Percentiles rank a stretch among this genome's conserved stretches.
Evolutionary conservation across 2,888 invertebrate species (phyloP).

Genomic region (Protodeltote pygarga): DNA sequence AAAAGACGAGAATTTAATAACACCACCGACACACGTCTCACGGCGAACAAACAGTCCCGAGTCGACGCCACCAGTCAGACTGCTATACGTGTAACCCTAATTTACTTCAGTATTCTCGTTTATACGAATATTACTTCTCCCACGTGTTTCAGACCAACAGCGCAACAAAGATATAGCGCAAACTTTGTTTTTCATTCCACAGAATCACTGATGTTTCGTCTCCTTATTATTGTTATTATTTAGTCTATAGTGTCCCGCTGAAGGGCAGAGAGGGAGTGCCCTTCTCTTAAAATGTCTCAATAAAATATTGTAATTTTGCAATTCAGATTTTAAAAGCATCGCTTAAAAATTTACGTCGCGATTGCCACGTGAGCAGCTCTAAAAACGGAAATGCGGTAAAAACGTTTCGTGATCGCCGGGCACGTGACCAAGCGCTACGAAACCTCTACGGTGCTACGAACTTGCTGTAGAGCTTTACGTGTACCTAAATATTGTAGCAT

Average conservation of each 20-base stretch:
- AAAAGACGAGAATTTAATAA: constrained; percentile 80
- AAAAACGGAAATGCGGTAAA: constrained; percentile 77
- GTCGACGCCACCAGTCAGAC: constrained; percentile 7
- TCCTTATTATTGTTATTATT: background rate
- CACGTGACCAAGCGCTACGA: constrained; percentile 69
- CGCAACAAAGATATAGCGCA: too few species aligned
- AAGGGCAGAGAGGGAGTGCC: too few species aligned
- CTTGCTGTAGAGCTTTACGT: constrained; percentile 14
- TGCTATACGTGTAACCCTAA: constrained; percentile 14
- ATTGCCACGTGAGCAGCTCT: constrained; percentile 61
- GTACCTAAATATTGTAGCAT: constrained; percentile 2
- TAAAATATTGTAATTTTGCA: constrained; percentile 17
- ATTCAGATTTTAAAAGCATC: constrained; percentile 40
- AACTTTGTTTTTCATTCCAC: background rate
- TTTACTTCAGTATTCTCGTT: constrained; percentile 5
- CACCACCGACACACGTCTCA: constrained; percentile 71
- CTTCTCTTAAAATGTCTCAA: constrained; percentile 9
- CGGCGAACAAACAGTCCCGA: constrained; percentile 58
- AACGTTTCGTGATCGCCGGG: constrained; percentile 75
- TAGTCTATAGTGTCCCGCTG: too few species aligned
- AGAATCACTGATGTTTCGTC: background rate
- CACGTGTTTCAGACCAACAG: background rate
- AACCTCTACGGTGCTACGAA: constrained; percentile 48
- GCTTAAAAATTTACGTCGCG: constrained; percentile 53
- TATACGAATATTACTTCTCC: constrained; percentile 1